Evolutionary conservation across 2,797 vertebrate genomes (phyloP), one percentile per base, ranked within the genome.

Genomic region (Cyprinella venusta): DNA sequence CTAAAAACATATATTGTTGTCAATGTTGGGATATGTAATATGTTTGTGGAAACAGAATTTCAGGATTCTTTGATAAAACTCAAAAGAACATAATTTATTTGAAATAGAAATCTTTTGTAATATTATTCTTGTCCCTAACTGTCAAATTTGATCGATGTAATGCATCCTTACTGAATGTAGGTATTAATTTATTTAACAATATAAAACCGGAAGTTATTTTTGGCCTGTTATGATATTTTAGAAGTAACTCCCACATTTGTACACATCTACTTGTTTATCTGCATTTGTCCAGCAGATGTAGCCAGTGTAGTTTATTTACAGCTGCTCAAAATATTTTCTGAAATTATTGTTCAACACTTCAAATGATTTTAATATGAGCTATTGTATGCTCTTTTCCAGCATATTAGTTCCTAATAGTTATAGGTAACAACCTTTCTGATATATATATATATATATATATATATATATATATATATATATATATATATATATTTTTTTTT

Each of bases 281-380:
- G 24, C 2, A 65, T 74, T 50, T 81, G 59, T 52, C 69, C 70
- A 81, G 70, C 80, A 81, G 80, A 65, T 81, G 80, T 52, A 10
- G 59, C 80, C 21, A 74, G 16, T 54, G 68, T 24, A 12, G 40
- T 33, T 24, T 70, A 4, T 80, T 59, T 38, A 18, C 19, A 24
- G 21, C 33, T n/a, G 2, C 72, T 56, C 19, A 5, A 54, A 52
- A 75, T 56, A 38, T 38, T 56, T 75, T 36, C 3, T 8, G 71
- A 24, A 56, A 36, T 56, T 1, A 75, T 38, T 7, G 4, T 56
- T 56, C 4, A 56, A 38, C 38, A 38, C 30, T 5, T 33, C 8
- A 56, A 13, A 36, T 19, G 3, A 19, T 38, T 65, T 36, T 9
- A 36, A 63, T 63, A 8, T 65, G 26, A 38, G 18, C 13, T 30